Conservation (phyloP, 2,797 vertebrate species). For the Danio kyathit region DNA sequence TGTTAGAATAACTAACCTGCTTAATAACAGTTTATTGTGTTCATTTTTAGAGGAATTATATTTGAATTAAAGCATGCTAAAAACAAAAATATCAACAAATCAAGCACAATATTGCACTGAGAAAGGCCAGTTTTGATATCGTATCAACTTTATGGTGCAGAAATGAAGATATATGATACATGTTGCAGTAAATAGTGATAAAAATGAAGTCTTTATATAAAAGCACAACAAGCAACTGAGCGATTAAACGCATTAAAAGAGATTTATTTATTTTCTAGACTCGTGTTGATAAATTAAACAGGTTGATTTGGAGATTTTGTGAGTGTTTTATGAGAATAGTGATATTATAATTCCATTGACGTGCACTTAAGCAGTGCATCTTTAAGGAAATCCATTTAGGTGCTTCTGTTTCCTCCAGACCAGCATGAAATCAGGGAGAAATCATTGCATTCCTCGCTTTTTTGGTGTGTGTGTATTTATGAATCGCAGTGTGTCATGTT, state of each 20-base stretch:
- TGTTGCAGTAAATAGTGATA: neutral
- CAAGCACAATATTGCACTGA: neutral
- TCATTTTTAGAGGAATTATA: no score
- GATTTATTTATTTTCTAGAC: constrained; percentile 36
- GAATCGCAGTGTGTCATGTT: neutral
- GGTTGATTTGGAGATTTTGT: neutral
- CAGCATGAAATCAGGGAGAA: constrained; percentile 9
- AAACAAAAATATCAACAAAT: neutral
- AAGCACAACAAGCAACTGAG: neutral
- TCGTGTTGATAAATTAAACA: neutral
- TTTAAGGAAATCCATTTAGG: neutral
- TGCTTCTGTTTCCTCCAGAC: neutral
- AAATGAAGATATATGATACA: constrained; percentile 13
- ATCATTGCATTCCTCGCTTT: neutral
- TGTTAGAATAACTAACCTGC: no score
- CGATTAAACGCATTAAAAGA: neutral
- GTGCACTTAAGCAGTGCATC: neutral
- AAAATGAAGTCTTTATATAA: neutral
- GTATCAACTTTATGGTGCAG: neutral
- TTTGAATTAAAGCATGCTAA: no score
- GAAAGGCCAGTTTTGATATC: neutral
- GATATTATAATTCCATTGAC: neutral
- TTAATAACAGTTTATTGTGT: no score
- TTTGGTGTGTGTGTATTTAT: constrained; percentile 8
- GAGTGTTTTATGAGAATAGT: neutral